Base-by-base conservation (phyloP, 2,113 vertebrate species). In the Sylvicapra grimmia region DNA sequence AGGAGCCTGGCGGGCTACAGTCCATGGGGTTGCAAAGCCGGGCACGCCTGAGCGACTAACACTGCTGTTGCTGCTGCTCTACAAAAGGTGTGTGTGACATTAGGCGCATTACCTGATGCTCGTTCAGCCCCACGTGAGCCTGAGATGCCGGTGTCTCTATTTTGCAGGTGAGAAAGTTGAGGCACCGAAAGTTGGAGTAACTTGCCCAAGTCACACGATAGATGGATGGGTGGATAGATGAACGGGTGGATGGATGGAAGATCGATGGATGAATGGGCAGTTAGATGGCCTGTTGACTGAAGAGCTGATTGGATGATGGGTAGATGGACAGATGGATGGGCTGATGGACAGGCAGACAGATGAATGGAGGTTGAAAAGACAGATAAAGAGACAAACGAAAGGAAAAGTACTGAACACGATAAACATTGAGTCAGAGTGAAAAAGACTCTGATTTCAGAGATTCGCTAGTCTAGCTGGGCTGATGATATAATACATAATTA, bases 161-260 rank as follows among this genome's bases (percentile, higher is more conserved):
- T 84, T 90, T 94, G 19, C 12, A 59, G 27, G 33, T 85, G 75
- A 72, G 51, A 86, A 93, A 58, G 23, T 19, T 47, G 23, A 97
- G 80, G 11, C 63, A 79, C 40, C 80, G 25, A 85, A 68, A 68
- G 56, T 56, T 65, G 72, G 72, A 92, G 44, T 63, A 40, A 89
- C 44, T 93, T 68, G 11, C 15, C 65, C 56, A 61, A 36, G 56
- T 82, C n/a, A 49, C 11, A 40, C 2, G 8, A 58, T 19, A 23
- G 53, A 61, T 63, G n/a, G 68, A 72, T 13, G 68, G 68, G n/a
- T 40, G 10, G 54, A 6, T 65, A 54, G 53, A 9, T 77, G 13
- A 29, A 16, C 23, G 18, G 40, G 33, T 63, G 31, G 54, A 29
- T 47, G 49, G 63, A 9, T 68, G 49, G 33, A 8, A 14, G 44